Conservation (phyloP, 1,140 invertebrate species). For the Drosophila ironensis region DNA sequence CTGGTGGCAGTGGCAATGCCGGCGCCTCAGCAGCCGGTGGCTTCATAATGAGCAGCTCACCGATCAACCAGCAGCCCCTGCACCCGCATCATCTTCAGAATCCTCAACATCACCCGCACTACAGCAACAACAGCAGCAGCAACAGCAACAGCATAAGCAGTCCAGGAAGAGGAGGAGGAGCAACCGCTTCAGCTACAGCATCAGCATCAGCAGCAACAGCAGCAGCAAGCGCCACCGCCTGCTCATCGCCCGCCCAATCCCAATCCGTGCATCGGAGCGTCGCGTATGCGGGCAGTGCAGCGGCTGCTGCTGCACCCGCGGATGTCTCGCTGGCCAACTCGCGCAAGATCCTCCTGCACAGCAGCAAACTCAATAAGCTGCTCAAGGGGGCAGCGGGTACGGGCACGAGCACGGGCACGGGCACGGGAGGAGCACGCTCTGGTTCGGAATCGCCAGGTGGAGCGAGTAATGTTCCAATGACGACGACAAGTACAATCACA, state of each 20-base stretch:
- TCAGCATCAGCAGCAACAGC: slow-evolving; percentile 16
- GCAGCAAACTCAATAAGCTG: slow-evolving; percentile 82
- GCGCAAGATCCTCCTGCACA: slow-evolving; percentile 81
- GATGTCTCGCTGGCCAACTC: slow-evolving; percentile 82
- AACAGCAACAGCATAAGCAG: slow-evolving; percentile 10
- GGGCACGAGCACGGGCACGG: slow-evolving; percentile 29
- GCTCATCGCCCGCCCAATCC: slow-evolving; percentile 65
- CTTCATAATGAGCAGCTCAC: slow-evolving; percentile 74
- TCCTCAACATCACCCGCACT: slow-evolving; percentile 56
- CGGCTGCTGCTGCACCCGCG: slow-evolving; percentile 81
- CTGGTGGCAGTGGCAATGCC: slow-evolving; percentile 82
- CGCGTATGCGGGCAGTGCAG: slow-evolving; percentile 82
- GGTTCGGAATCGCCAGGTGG: slow-evolving; percentile 72
- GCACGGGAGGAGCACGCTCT: slow-evolving; percentile 45
- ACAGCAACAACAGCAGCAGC: slow-evolving; percentile 43
- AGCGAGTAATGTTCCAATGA: slow-evolving; percentile 33
- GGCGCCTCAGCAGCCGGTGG: slow-evolving; percentile 75
- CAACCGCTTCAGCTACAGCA: no score
- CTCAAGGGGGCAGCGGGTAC: slow-evolving; percentile 57
- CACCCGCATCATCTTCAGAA: slow-evolving; percentile 51
- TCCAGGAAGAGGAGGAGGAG: background rate
- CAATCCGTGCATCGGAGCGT: slow-evolving; percentile 82
- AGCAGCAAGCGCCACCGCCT: slow-evolving; percentile 41
- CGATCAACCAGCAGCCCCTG: slow-evolving; percentile 60
- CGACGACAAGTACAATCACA: slow-evolving; percentile 82